Percentiles rank a stretch among this genome's conserved stretches.
Evolutionary conservation across 2,888 invertebrate genomes (phyloP).

Genomic region (Tipula vernalis): DNA sequence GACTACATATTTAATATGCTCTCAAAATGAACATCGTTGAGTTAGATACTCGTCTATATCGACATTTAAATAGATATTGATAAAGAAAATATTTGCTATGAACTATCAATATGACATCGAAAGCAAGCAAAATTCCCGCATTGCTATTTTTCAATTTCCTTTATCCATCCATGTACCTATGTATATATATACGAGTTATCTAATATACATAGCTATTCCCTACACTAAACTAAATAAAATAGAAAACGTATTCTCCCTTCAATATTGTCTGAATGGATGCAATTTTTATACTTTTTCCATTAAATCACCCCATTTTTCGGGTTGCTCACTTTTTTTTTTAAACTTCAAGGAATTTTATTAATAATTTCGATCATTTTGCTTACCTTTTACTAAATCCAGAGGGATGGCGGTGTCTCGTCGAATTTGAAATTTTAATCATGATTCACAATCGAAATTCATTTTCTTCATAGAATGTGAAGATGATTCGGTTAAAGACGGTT

Average conservation of each 20-base stretch:
- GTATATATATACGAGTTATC: background rate
- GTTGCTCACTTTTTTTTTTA: background rate
- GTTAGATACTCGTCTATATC: background rate
- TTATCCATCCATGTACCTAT: background rate
- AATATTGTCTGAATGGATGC: background rate
- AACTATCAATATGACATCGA: background rate
- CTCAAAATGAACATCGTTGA: background rate
- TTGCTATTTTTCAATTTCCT: background rate
- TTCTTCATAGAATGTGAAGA: background rate
- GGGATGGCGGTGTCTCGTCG: background rate
- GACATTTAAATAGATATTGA: background rate
- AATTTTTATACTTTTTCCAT: background rate
- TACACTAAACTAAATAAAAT: background rate
- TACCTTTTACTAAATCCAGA: no score
- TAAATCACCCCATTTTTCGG: background rate
- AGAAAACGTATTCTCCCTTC: background rate
- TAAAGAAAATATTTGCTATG: background rate
- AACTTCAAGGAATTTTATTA: background rate
- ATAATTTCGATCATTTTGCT: background rate
- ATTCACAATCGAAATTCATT: background rate
- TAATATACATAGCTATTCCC: background rate
- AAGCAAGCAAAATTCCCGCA: background rate
- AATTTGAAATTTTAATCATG: background rate
- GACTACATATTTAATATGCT: background rate
- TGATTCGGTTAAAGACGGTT: background rate